A percentile compares a stretch with the other conserved stretches of the same genome.
These are phyloP conservation scores for Chironomus riparius DNA, from an alignment of 2,888 invertebrate genomes.

Conservation along the genomic window DNA sequence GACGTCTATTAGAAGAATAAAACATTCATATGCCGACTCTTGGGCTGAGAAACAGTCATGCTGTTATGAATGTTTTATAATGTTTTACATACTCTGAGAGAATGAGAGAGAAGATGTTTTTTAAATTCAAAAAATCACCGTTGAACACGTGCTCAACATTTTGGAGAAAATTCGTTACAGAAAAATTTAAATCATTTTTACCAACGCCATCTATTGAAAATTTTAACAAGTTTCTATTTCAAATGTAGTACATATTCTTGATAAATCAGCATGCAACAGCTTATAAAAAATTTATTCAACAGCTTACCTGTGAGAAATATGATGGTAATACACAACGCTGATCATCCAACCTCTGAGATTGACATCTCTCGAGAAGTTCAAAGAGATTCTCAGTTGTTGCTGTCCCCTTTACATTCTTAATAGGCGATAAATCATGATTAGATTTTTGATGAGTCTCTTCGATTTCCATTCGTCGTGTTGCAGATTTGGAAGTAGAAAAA, in stretches of 20 bases:
- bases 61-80: not conserved
- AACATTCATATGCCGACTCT: not conserved
- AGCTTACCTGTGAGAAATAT: slow-evolving; percentile 75
- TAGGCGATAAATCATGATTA: not conserved
- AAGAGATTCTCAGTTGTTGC: slow-evolving; percentile 61
- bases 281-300: not conserved
- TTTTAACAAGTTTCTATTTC: not conserved
- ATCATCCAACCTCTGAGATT: slow-evolving; percentile 91
- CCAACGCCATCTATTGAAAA: not conserved
- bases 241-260: not conserved
- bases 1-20: not conserved
- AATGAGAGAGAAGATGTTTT: not conserved
- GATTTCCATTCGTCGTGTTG: not conserved
- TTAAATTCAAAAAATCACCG: no score
- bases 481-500: not conserved
- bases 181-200: not conserved
- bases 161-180: not conserved
- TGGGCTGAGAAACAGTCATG: no score
- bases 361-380: slow-evolving; percentile 87
- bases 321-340: slow-evolving; percentile 93
- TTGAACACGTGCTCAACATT: not conserved
- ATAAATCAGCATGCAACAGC: not conserved
- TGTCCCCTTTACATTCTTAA: not conserved
- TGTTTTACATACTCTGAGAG: not conserved
- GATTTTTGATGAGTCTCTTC: slow-evolving; percentile 13